Conservation (phyloP, 1,140 invertebrate genomes). For the Bicyclus anynana region DNA sequence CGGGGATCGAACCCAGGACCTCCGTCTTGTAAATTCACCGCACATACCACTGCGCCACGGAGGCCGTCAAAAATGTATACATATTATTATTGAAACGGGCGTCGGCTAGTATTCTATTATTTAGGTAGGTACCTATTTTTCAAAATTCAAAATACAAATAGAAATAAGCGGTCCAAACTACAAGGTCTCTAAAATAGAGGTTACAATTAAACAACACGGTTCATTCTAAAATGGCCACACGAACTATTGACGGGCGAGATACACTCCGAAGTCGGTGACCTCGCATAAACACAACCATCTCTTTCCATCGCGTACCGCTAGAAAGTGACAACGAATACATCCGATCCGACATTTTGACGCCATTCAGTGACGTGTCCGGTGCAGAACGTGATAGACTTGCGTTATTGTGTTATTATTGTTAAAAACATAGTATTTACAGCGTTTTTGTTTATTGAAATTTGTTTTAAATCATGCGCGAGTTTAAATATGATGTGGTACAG, state of each 20-base stretch:
- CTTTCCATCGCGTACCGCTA: slow-evolving; percentile 18
- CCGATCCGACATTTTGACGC: slow-evolving; percentile 51
- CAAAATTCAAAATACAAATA: not conserved
- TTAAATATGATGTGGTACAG: slow-evolving; percentile 58
- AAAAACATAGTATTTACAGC: slow-evolving; percentile 19
- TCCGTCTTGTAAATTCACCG: no score
- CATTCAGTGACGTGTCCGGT: slow-evolving; percentile 39
- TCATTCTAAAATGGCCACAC: slow-evolving; percentile 5
- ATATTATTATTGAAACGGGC: no score
- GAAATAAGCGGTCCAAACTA: not conserved
- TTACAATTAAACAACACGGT: not conserved
- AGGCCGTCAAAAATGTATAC: no score
- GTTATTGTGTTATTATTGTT: not conserved
- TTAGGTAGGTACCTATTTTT: not conserved
- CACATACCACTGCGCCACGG: no score
- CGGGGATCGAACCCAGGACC: no score
- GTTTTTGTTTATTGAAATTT: slow-evolving; percentile 11
- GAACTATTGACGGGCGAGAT: slow-evolving; percentile 26
- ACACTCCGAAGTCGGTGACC: slow-evolving; percentile 47
- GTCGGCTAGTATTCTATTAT: not conserved
- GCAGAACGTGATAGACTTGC: slow-evolving; percentile 33
- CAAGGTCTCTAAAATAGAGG: not conserved
- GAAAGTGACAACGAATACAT: slow-evolving; percentile 39
- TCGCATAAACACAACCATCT: slow-evolving; percentile 28
- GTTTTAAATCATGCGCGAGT: slow-evolving; percentile 37